Percentiles rank a stretch among this genome's conserved stretches.
Conservation (phyloP, 2,113 vertebrate genomes). For the Ctenomys sociabilis region DNA sequence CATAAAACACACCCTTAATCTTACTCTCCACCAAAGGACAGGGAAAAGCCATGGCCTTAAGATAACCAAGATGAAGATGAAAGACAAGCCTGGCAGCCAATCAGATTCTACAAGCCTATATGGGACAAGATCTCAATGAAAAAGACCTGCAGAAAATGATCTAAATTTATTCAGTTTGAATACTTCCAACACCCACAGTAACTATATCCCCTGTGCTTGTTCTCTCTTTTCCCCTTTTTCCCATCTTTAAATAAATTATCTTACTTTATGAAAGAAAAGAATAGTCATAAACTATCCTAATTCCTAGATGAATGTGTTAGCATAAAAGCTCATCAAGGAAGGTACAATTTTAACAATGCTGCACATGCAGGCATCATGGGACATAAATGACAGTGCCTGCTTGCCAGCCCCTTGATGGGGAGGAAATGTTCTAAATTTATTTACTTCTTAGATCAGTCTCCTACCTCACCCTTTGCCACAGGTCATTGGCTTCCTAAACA, state of each 20-base stretch:
- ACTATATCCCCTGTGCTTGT: neutral
- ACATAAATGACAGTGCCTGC: neutral
- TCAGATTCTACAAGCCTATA: neutral
- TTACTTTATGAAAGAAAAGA: neutral
- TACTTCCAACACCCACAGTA: neutral
- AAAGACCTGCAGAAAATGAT: neutral
- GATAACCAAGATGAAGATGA: neutral
- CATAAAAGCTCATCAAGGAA: neutral
- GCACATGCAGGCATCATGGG: neutral
- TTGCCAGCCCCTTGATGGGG: too few species aligned
- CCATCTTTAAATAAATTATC: neutral
- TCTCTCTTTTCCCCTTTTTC: neutral
- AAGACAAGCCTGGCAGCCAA: neutral
- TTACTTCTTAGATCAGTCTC: neutral
- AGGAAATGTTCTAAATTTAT: neutral
- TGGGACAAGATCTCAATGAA: neutral
- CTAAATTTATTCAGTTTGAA: neutral
- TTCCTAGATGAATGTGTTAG: neutral
- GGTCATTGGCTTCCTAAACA: neutral
- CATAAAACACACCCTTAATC: neutral
- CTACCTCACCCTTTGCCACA: accelerated
- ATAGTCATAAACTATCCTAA: neutral
- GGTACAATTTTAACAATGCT: neutral
- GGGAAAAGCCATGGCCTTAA: neutral
- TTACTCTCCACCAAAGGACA: neutral